Evolutionary conservation across 2,888 invertebrate species (phyloP), one percentile per base, ranked within the genome.

Genomic region (Nomada ferruginata): DNA sequence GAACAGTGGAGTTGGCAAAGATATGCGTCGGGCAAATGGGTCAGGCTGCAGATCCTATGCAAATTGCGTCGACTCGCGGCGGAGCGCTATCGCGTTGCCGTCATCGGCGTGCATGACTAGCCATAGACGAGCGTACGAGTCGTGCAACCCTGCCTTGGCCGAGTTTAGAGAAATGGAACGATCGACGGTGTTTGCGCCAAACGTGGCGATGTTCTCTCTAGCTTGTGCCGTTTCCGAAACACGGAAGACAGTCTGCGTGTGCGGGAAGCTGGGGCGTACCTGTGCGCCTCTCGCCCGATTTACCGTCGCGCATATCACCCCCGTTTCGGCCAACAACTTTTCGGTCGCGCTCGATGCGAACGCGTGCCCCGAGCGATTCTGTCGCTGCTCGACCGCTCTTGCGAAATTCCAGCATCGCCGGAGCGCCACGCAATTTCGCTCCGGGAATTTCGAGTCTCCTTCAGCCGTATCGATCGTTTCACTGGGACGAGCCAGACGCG

Each of bases 111-210:
- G 81, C 71, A 76, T 77, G 83, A 84, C 84, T 85, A 82, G 76
- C 61, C 81, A 75, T 52, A 26, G 53, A 71, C 75, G 72, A 57
- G 26, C 73, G 65, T 61, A 77, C 50, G 79, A 86, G 79, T 79
- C 65, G 76, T 50, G 44, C 60, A 61, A 60, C 75, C 85, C 84
- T 85, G 85, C 89, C 88, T 89, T 89, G 88, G 85, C 89, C 89
- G 88, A 86, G 83, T 89, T 89, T 74, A 76, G 79, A 82, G 80
- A 83, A 85, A 86, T 85, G 76, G 83, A 83, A 80, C 79, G 79
- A 52, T 20, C 68, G 68, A 53, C 44, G 36, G 47, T 50, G 5
- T 23, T 23, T 15, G 50, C 52, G 53, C 47, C 26, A 18, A 29
- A 42, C 47, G 20, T 29, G 59, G 44, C 71, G 72, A 68, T 59